Percentiles rank a stretch among this genome's conserved stretches.
phyloP scores from a whole-genome alignment of 2,888 invertebrate genomes.

The Drosophila atripex region DNA sequence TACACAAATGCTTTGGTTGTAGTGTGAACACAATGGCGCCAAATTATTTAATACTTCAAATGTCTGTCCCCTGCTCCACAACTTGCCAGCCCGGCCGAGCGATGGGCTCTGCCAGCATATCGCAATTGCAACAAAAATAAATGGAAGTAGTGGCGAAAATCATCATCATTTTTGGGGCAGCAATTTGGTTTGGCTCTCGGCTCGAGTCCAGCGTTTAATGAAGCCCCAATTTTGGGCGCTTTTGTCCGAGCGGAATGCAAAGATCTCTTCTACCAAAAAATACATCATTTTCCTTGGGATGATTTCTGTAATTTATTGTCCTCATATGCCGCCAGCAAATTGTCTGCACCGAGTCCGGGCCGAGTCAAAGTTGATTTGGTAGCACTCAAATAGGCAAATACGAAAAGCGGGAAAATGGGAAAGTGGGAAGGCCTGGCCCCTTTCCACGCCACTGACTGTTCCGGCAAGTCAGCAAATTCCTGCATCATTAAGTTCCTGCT shows the following conservation, averaged over 20 bases:
- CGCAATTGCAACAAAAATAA: constrained; percentile 10
- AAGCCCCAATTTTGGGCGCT: constrained; percentile 64
- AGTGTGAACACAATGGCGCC: constrained; percentile 77
- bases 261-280: constrained; percentile 57
- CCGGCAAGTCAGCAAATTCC: constrained; percentile 71
- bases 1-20: constrained; percentile 42
- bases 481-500: constrained; percentile 67
- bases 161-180: constrained; percentile 28
- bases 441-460: constrained; percentile 2
- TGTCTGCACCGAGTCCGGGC: constrained; percentile 19
- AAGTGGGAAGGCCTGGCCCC: constrained; percentile 1
- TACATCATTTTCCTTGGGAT: constrained; percentile 42
- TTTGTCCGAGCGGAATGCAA: constrained; percentile 59
- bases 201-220: constrained; percentile 75
- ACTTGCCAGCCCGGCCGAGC: constrained; percentile 17
- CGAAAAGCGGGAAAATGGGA: not conserved
- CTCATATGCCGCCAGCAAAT: constrained; percentile 34
- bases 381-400: constrained; percentile 1
- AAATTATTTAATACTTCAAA: constrained; percentile 79
- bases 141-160: constrained; percentile 2
- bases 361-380: constrained; percentile 22
- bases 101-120: constrained; percentile 27
- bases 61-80: constrained; percentile 50
- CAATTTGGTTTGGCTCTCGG: constrained; percentile 71
- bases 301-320: constrained; percentile 38